These are phyloP conservation scores for Apotomis capreana DNA, from an alignment of 2,888 invertebrate species.

Conservation along the genomic window DNA sequence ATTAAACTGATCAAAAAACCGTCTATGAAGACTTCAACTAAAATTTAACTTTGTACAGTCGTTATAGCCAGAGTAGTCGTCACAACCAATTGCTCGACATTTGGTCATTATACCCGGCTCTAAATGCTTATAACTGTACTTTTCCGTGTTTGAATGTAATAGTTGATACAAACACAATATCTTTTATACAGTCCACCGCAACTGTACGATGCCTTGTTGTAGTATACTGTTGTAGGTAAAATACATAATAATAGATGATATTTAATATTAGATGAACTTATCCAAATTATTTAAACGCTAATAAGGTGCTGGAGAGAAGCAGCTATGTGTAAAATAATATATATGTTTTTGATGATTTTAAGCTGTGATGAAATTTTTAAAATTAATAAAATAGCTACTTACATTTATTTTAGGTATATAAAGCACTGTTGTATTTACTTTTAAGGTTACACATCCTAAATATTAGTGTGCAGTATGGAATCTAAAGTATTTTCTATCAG, in stretches of 20 bases:
- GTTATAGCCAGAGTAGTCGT: too few species aligned
- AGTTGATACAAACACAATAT: neutral
- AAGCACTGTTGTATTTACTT: conserved; percentile 61
- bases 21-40: too few species aligned
- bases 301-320: conserved; percentile 34
- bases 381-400: conserved; percentile 13
- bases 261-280: conserved; percentile 11
- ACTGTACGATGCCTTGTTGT: conserved; percentile 8
- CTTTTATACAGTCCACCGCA: conserved; percentile 10
- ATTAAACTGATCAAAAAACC: too few species aligned
- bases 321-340: conserved; percentile 22
- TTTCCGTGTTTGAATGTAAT: neutral
- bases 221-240: conserved; percentile 14
- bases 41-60: too few species aligned
- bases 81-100: too few species aligned
- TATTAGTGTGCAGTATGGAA: neutral
- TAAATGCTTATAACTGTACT: too few species aligned
- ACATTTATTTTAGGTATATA: conserved; percentile 1
- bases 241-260: conserved; percentile 28
- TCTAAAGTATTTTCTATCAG: conserved; percentile 48
- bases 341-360: conserved; percentile 4
- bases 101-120: too few species aligned
- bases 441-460: conserved; percentile 48
- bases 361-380: conserved; percentile 31
- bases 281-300: conserved; percentile 21